Conservation (phyloP, 2,888 invertebrate genomes). For the Campoplex capitator region DNA sequence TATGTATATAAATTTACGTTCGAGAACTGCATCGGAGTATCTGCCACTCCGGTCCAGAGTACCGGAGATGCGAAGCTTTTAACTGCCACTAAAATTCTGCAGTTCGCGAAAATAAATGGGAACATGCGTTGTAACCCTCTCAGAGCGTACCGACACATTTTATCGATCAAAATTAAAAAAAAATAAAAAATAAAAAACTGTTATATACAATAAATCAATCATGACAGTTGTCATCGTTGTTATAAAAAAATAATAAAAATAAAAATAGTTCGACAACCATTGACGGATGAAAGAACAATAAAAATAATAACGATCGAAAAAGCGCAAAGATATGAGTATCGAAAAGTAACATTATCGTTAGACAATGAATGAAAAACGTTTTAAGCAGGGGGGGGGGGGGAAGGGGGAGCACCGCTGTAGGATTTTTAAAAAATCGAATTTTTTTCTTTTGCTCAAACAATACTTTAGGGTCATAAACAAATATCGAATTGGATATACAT, state of each 20-base stretch:
- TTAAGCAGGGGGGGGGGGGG: too few species aligned
- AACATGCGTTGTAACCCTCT: slow-evolving; percentile 2
- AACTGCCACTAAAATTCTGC: slow-evolving; percentile 55
- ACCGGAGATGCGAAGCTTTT: slow-evolving; percentile 35
- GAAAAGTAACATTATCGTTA: not conserved
- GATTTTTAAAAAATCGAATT: too few species aligned
- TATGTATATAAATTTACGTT: slow-evolving; percentile 14
- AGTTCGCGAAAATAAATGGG: slow-evolving; percentile 56
- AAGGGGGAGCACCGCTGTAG: too few species aligned
- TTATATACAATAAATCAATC: not conserved
- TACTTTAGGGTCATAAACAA: too few species aligned
- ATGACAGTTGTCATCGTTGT: not conserved
- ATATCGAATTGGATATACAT: too few species aligned
- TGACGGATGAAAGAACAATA: too few species aligned
- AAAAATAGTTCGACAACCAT: not conserved
- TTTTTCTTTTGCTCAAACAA: too few species aligned
- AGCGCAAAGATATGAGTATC: not conserved
- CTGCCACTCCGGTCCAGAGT: slow-evolving; percentile 38
- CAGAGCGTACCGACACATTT: slow-evolving; percentile 1
- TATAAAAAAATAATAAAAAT: not conserved
- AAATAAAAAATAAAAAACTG: not conserved
- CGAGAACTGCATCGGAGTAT: slow-evolving; percentile 25
- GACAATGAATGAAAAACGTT: slow-evolving; percentile 8
- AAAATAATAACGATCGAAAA: not conserved
- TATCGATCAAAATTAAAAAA: not conserved